Percentiles rank a stretch among this genome's conserved stretches.
Evolutionary conservation across 2,888 invertebrate genomes (phyloP).

Genomic region (Uloborus plumipes): DNA sequence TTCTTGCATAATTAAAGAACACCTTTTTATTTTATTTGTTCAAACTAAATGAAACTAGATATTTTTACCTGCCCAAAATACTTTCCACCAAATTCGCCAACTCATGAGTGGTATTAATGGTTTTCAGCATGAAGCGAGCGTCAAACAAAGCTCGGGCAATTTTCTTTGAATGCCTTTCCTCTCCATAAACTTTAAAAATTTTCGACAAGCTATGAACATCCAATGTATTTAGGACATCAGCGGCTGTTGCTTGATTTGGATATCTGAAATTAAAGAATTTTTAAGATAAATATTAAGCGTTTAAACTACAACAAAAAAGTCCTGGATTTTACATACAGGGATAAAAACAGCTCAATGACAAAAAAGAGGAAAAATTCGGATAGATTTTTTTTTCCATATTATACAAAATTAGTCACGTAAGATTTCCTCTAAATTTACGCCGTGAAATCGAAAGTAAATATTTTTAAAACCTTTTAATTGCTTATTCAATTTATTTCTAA

Average conservation of each 20-base stretch:
- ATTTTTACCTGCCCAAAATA: slow-evolving; percentile 70
- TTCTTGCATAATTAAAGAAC: background rate
- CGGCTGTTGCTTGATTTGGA: slow-evolving; percentile 83
- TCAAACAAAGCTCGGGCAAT: slow-evolving; percentile 90
- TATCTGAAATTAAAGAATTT: slow-evolving; percentile 67
- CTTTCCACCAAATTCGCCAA: slow-evolving; percentile 82
- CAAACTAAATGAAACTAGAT: background rate
- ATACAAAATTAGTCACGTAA: too few species aligned
- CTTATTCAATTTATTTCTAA: too few species aligned
- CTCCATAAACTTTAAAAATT: slow-evolving; percentile 92
- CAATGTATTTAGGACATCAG: slow-evolving; percentile 85
- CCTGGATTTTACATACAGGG: too few species aligned
- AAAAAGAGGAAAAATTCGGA: too few species aligned
- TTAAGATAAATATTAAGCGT: background rate
- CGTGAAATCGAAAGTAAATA: too few species aligned
- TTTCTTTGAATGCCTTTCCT: slow-evolving; percentile 87
- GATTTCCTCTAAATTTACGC: too few species aligned
- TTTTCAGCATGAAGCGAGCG: slow-evolving; percentile 81
- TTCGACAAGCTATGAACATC: slow-evolving; percentile 83
- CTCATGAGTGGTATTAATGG: slow-evolving; percentile 85
- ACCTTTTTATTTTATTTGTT: background rate
- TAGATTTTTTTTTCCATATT: too few species aligned
- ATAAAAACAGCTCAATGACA: too few species aligned
- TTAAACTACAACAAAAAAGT: background rate
- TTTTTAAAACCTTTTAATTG: too few species aligned